A percentile compares a stretch with the other conserved stretches of the same genome.
phyloP scores from a whole-genome alignment of 2,888 invertebrate species.

The Caenorhabditis angaria region DNA sequence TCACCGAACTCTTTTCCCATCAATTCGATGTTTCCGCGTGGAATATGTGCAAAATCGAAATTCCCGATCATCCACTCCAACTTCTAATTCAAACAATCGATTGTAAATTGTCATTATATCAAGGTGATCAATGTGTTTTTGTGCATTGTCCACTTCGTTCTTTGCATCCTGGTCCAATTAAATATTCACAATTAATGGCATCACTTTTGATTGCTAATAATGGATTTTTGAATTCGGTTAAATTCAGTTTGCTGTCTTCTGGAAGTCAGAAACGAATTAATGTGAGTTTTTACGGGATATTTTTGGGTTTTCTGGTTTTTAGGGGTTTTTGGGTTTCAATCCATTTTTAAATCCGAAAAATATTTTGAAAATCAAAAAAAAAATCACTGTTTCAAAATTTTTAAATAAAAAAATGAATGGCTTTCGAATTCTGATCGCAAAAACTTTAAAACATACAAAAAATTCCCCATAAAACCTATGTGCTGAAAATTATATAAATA shows the following conservation, averaged over 20 bases:
- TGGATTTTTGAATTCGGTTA: slow-evolving; percentile 33
- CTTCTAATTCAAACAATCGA: slow-evolving; percentile 51
- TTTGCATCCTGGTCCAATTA: slow-evolving; percentile 53
- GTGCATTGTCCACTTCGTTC: slow-evolving; percentile 33
- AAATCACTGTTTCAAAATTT: too few relatives aligned
- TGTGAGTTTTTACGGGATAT: slow-evolving; percentile 20
- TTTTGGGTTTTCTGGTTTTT: not conserved
- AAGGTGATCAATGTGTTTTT: slow-evolving; percentile 53
- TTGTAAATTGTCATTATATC: slow-evolving; percentile 40
- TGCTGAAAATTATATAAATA: too few relatives aligned
- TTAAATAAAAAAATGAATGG: too few relatives aligned
- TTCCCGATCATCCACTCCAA: slow-evolving; percentile 12
- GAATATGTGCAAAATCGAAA: slow-evolving; percentile 44
- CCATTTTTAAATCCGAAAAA: too few relatives aligned
- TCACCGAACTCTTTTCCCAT: slow-evolving; percentile 48
- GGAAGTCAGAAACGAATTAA: slow-evolving; percentile 45
- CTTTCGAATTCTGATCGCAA: too few relatives aligned
- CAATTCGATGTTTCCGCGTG: slow-evolving; percentile 37
- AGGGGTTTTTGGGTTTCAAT: too few relatives aligned
- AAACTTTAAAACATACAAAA: too few relatives aligned
- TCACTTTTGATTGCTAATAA: slow-evolving; percentile 44
- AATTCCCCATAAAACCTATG: too few relatives aligned
- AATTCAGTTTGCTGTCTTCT: slow-evolving; percentile 45
- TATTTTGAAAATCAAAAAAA: too few relatives aligned
- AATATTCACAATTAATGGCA: slow-evolving; percentile 25